phyloP scores from a whole-genome alignment of 2,113 vertebrate genomes.

The Phyllostomus discolor region DNA sequence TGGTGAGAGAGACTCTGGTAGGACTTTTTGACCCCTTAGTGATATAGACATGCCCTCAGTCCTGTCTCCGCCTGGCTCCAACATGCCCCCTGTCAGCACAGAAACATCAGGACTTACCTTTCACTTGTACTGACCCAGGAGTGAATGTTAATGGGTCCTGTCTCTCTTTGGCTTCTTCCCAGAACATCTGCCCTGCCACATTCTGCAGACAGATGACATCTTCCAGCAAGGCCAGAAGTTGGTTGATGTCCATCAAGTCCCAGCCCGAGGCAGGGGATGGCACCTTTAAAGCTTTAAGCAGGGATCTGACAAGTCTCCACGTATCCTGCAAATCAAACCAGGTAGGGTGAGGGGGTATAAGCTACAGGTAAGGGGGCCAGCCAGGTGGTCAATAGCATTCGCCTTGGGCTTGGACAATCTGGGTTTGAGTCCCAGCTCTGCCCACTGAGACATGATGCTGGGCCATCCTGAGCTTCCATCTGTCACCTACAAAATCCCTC shows the following conservation, averaged over 20 bases:
- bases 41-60: not conserved
- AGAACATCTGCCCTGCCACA: slow-evolving; percentile 75
- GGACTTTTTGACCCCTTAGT: not conserved
- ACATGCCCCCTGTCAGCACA: not conserved
- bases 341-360: not conserved
- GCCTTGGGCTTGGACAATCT: accelerated
- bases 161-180: slow-evolving; percentile 79
- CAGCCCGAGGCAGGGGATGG: slow-evolving; percentile 77
- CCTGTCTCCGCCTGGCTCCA: not conserved
- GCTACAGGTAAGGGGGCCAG: not conserved
- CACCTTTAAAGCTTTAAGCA: slow-evolving; percentile 87
- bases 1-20: not conserved
- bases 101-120: slow-evolving; percentile 80
- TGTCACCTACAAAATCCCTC: not conserved
- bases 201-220: slow-evolving; percentile 88
- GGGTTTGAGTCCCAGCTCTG: not conserved
- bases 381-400: accelerated
- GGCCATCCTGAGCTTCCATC: not conserved
- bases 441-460: not conserved
- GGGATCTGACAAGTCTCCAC: slow-evolving; percentile 87
- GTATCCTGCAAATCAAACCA: slow-evolving; percentile 83
- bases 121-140: slow-evolving; percentile 77
- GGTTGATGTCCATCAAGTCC: slow-evolving; percentile 86
- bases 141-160: slow-evolving; percentile 78
- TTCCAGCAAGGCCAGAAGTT: slow-evolving; percentile 88